Conservation (phyloP, 92 coral and sea anemone species). For the Heliopora coerulea region DNA sequence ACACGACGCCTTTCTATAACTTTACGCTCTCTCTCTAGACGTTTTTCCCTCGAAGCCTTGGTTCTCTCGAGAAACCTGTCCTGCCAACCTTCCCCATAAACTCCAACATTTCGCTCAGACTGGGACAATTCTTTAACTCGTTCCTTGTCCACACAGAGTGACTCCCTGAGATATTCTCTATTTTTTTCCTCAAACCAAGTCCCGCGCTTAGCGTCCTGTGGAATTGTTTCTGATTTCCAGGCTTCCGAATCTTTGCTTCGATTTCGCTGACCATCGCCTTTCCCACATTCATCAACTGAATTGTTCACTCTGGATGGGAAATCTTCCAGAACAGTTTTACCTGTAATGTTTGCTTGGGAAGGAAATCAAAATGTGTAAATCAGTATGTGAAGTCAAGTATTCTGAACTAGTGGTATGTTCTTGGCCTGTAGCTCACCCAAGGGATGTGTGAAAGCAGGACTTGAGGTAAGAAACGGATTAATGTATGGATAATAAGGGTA, state of each 20-base stretch:
- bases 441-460: too few relatives aligned
- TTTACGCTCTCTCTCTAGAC: slow-evolving; percentile 19
- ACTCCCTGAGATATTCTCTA: background rate
- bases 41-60: slow-evolving; percentile 13
- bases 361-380: background rate
- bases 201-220: background rate
- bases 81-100: slow-evolving; percentile 41
- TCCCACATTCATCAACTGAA: background rate
- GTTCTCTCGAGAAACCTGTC: slow-evolving; percentile 19
- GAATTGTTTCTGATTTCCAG: background rate
- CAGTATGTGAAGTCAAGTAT: too few relatives aligned
- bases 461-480: too few relatives aligned
- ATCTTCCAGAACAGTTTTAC: background rate
- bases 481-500: too few relatives aligned
- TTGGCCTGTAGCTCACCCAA: too few relatives aligned
- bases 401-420: too few relatives aligned
- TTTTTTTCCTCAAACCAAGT: background rate
- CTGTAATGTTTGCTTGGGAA: background rate
- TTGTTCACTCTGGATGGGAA: background rate
- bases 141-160: background rate
- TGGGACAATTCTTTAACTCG: background rate
- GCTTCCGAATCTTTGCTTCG: background rate
- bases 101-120: slow-evolving; percentile 3
- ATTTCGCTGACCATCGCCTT: background rate
- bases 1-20: slow-evolving; percentile 22